These are phyloP conservation scores for Aldrovandia affinis DNA, from an alignment of 2,797 vertebrate genomes.

Conservation along the genomic window DNA sequence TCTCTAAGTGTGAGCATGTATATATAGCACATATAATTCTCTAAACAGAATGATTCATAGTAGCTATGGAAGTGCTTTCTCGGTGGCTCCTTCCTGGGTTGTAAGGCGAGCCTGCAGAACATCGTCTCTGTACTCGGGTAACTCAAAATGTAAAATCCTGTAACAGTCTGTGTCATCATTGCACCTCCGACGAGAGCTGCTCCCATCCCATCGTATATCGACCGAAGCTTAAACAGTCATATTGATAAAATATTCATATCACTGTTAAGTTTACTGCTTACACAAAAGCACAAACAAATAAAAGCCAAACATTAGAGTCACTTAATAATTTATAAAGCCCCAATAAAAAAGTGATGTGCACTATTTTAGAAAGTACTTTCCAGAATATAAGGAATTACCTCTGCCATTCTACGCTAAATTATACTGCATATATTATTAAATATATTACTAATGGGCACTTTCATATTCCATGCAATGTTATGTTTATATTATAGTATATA, in stretches of 20 bases:
- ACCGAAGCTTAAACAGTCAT: background rate
- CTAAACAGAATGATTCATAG: constrained; percentile 18
- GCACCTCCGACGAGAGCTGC: background rate
- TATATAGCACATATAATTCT: background rate
- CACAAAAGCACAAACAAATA: constrained; percentile 23
- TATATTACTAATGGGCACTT: background rate
- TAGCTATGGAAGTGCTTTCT: background rate
- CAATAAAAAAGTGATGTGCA: background rate
- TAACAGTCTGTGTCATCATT: constrained; percentile 40
- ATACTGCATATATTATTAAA: background rate
- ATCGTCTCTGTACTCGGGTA: background rate
- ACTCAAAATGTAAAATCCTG: constrained; percentile 46
- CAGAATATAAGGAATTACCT: background rate
- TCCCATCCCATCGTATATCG: background rate
- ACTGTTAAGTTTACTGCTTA: constrained; percentile 17
- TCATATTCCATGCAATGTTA: background rate
- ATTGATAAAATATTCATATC: constrained; percentile 27
- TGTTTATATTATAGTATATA: background rate
- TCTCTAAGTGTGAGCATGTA: background rate
- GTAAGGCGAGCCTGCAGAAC: background rate
- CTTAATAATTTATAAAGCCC: constrained; percentile 4
- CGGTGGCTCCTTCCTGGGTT: background rate
- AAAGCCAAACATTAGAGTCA: constrained; percentile 11
- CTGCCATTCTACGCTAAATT: no score
- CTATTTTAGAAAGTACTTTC: background rate